Conservation (phyloP, 1,140 invertebrate species). For the Pinna nobilis region DNA sequence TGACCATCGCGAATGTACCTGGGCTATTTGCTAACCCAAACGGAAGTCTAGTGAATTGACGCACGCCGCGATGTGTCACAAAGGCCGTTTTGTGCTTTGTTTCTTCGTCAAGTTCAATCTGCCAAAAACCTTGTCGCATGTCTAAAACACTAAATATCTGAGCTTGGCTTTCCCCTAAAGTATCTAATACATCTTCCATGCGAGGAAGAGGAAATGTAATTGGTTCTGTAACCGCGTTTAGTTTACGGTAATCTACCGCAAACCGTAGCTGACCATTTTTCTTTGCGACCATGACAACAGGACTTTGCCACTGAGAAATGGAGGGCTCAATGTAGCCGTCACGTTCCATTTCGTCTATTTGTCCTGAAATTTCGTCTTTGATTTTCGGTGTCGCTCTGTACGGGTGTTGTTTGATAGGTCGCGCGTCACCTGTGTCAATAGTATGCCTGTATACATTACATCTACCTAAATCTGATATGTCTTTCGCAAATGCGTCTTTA, state of each 20-base stretch:
- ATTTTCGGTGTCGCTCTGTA: slow-evolving; percentile 12
- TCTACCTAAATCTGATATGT: slow-evolving; percentile 39
- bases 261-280: slow-evolving; percentile 39
- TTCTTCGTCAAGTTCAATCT: slow-evolving; percentile 34
- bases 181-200: slow-evolving; percentile 47
- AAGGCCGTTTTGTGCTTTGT: slow-evolving; percentile 50
- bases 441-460: slow-evolving; percentile 24
- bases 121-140: slow-evolving; percentile 44
- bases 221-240: slow-evolving; percentile 38
- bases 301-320: slow-evolving; percentile 29
- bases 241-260: slow-evolving; percentile 44
- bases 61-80: slow-evolving; percentile 42
- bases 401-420: neutral
- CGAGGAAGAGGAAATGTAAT: slow-evolving; percentile 35
- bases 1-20: no score
- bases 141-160: slow-evolving; percentile 40
- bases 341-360: neutral
- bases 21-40: slow-evolving; percentile 40
- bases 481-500: slow-evolving; percentile 42
- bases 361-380: slow-evolving; percentile 5
- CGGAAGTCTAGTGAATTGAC: slow-evolving; percentile 35
- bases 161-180: slow-evolving; percentile 38
- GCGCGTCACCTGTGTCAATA: slow-evolving; percentile 26
- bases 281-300: slow-evolving; percentile 49
- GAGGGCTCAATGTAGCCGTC: slow-evolving; percentile 42